Evolutionary conservation across 2,888 invertebrate genomes (phyloP).

Genomic region (Drosophila neotestacea): DNA sequence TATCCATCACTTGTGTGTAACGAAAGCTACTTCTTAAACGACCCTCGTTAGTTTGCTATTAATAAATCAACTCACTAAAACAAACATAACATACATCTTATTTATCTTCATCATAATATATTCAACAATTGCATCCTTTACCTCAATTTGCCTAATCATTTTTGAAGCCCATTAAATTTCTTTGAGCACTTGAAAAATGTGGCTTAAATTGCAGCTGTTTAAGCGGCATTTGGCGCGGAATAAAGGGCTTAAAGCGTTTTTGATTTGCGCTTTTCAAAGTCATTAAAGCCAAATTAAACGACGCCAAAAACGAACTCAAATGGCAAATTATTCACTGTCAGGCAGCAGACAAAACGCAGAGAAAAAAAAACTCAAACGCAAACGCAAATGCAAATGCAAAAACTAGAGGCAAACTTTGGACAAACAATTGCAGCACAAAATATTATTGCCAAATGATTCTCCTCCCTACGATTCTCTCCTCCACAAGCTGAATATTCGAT

Average conservation of each 20-base stretch:
- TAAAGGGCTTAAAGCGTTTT: slow-evolving; percentile 61
- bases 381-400: slow-evolving; percentile 43
- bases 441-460: slow-evolving; percentile 72
- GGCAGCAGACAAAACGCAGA: too few relatives aligned
- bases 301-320: slow-evolving; percentile 63
- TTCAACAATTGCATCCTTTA: slow-evolving; percentile 9
- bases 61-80: too few relatives aligned
- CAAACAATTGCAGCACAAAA: slow-evolving; percentile 49
- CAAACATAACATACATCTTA: not conserved
- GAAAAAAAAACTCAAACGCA: slow-evolving; percentile 39
- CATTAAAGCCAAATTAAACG: slow-evolving; percentile 69
- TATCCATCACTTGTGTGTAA: too few relatives aligned
- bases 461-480: not conserved
- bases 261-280: slow-evolving; percentile 70
- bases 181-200: slow-evolving; percentile 25
- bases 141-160: slow-evolving; percentile 2
- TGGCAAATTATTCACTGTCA: slow-evolving; percentile 82
- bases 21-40: too few relatives aligned
- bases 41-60: too few relatives aligned
- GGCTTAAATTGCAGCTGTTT: slow-evolving; percentile 13
- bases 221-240: not conserved
- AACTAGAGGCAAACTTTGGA: slow-evolving; percentile 23
- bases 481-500: slow-evolving; percentile 34
- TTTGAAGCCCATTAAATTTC: slow-evolving; percentile 14
- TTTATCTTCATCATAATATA: not conserved